phyloP scores from a whole-genome alignment of 2,797 vertebrate genomes.

The Molossus molossus region DNA sequence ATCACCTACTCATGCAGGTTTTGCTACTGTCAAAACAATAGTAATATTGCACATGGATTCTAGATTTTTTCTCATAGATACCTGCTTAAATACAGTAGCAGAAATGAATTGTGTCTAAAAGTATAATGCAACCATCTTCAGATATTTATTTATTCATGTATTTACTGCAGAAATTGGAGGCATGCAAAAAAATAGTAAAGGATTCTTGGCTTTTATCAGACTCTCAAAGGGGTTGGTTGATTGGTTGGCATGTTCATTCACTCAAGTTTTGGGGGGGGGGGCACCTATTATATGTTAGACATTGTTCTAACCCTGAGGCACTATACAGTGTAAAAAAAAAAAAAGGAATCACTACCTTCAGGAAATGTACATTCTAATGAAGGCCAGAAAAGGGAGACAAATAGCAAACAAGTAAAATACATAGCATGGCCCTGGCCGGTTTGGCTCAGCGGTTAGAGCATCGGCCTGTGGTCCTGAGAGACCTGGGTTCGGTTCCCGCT shows the following conservation, averaged over 20 bases:
- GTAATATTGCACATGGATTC: neutral
- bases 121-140: neutral
- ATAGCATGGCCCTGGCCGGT: neutral
- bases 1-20: neutral
- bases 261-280: neutral
- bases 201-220: slow-evolving; percentile 3
- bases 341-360: slow-evolving; percentile 5
- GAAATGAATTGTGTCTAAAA: neutral
- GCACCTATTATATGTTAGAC: neutral
- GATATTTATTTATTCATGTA: neutral
- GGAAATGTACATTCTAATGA: slow-evolving; percentile 30
- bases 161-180: neutral
- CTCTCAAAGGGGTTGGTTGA: neutral
- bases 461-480: no score
- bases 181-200: neutral
- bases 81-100: neutral
- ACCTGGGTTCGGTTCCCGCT: no score
- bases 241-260: neutral
- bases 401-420: neutral
- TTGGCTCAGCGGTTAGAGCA: no score
- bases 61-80: neutral
- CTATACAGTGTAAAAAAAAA: neutral
- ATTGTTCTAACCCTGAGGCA: neutral
- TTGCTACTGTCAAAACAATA: neutral
- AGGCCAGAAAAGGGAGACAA: slow-evolving; percentile 9